These are phyloP conservation scores for Sylvietta virens DNA, from an alignment of 2,113 vertebrate genomes.

Conservation along the genomic window DNA sequence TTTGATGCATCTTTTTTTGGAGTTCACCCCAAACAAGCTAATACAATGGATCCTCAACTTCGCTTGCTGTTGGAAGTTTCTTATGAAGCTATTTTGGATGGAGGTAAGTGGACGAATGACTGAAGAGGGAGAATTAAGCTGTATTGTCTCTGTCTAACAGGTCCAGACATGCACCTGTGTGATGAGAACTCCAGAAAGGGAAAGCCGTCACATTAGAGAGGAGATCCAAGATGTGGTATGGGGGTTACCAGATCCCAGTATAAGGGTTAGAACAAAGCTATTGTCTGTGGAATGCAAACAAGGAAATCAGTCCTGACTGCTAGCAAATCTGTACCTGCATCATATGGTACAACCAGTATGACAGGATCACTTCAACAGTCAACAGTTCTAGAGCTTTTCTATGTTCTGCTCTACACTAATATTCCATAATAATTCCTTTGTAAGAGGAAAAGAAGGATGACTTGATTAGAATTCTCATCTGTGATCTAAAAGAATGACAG, in stretches of 20 bases:
- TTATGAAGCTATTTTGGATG: constrained; percentile 93
- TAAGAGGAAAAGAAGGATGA: not conserved
- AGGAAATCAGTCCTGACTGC: not conserved
- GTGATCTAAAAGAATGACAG: not conserved
- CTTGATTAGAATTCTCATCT: not conserved
- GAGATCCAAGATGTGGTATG: not conserved
- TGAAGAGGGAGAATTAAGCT: not conserved
- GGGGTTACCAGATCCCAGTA: not conserved
- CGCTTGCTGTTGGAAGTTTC: constrained; percentile 88
- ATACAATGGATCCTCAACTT: constrained; percentile 97
- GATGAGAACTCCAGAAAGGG: not conserved
- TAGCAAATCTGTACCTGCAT: not conserved
- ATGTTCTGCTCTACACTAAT: not conserved
- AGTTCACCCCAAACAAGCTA: constrained; percentile 91
- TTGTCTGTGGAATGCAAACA: not conserved
- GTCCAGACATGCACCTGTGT: not conserved
- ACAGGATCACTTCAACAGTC: not conserved
- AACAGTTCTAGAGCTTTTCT: not conserved
- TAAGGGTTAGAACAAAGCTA: not conserved
- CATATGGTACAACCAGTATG: not conserved
- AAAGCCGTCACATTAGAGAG: not conserved
- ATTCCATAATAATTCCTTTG: not conserved
- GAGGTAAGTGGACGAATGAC: constrained; percentile 73
- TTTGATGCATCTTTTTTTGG: constrained; percentile 94
- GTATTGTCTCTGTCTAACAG: not conserved